phyloP scores from a whole-genome alignment of 2,888 invertebrate species.

The Meiosimyza platycephala region DNA sequence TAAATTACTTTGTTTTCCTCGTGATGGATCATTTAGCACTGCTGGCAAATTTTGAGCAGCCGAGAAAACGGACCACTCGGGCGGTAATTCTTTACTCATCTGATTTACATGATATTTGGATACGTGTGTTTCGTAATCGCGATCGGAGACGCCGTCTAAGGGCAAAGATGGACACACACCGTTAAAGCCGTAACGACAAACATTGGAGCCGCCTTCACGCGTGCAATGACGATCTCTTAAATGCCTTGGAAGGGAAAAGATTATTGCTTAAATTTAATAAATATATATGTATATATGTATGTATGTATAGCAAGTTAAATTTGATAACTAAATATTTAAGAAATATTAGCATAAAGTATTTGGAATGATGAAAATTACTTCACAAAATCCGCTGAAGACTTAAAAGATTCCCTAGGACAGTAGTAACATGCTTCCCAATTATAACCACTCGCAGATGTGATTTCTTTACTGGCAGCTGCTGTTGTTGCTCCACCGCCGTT shows the following conservation, averaged over 20 bases:
- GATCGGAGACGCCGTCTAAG: conserved; percentile 88
- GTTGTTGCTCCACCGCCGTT: conserved; percentile 24
- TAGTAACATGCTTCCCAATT: conserved; percentile 74
- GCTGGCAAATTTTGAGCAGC: conserved; percentile 95
- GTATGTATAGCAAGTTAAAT: too few relatives aligned
- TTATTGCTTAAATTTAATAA: background rate
- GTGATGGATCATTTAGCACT: conserved; percentile 93
- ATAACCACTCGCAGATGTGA: conserved; percentile 38
- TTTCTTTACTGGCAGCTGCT: conserved; percentile 42
- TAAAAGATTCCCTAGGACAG: conserved; percentile 72
- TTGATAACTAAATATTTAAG: background rate
- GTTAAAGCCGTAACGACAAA: conserved; percentile 90
- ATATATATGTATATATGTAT: too few relatives aligned
- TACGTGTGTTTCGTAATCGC: conserved; percentile 89
- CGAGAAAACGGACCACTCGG: conserved; percentile 76
- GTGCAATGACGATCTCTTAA: conserved; percentile 83
- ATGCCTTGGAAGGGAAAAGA: conserved; percentile 72
- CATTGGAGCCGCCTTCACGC: conserved; percentile 85
- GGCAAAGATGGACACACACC: conserved; percentile 87
- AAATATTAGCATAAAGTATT: background rate
- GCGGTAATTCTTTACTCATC: conserved; percentile 63
- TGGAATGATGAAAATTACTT: conserved; percentile 67
- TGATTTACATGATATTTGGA: conserved; percentile 73
- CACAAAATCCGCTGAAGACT: conserved; percentile 72
- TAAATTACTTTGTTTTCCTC: conserved; percentile 90